Base-by-base conservation (phyloP, 2,888 invertebrate species). In the Oscheius sp. region DNA sequence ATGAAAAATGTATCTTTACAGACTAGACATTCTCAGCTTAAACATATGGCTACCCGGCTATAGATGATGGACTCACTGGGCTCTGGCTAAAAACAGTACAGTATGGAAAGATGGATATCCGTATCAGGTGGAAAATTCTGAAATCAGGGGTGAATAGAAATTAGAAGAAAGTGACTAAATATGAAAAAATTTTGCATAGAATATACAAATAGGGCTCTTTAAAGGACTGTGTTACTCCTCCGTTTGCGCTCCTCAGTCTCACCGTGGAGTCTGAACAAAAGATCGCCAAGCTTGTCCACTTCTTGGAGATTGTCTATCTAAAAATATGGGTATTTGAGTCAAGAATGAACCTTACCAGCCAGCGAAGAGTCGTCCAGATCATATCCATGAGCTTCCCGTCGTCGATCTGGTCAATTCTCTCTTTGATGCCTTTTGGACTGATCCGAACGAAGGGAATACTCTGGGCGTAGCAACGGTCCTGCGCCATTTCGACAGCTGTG, bases 331-430 rank as follows among this genome's bases (percentile, higher is more conserved):
- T 21, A 21, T 21, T 21, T 21, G 21, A 21, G 21, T 21, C 21
- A 21, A 21, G 21, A 21, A 21, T 21, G 21, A 21, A 21, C 21
- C 65, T 65, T 55, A 82, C 82, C 70, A 87, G 81, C 72, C 82
- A 85, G 13, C 82, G 70, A 29, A 87, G 71, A 10, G 84, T 82
- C 4, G 76, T 79, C 87, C 87, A 87, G 50, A 87, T 84, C 87
- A 87, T 87, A 65, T 85, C 83, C 84, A 85, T 83, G 63, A 87
- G 75, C 65, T 87, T 87, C 32, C 80, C 80, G 47, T 87, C 86
- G 70, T 87, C 84, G 65, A 86, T 84, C 62, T 78, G 78, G 78
- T 87, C 87, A 53, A 87, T 87, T 57, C 86, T 73, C 4, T 85
- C 87, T 50, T 83, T 75, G 70, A 87, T 85, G n/a, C 82, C 82